Evolutionary conservation across 2,113 vertebrate species (phyloP), one percentile per base, ranked within the genome.

Genomic region (Elgaria multicarinata): DNA sequence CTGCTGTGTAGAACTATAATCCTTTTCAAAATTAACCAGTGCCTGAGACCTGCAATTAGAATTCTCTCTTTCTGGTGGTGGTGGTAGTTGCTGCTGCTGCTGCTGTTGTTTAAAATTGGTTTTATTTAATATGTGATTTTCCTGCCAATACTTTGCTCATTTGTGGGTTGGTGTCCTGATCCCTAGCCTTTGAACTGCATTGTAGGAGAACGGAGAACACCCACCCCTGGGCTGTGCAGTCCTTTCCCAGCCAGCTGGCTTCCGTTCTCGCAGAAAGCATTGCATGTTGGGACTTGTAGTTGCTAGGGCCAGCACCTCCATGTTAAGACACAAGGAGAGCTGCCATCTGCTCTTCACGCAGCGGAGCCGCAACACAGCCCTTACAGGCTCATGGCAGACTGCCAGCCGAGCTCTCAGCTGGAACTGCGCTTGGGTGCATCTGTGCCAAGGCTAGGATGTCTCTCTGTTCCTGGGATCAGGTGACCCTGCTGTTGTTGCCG

Each of bases 401-500:
- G 85, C 89, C 85, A 76, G 89, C 39, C 18, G 13, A 55, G 89
- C 79, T 66, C 66, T 86, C 53, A 75, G 55, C 85, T 90, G 77
- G 77, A 83, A 80, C 76, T 50, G 75, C 20, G 75, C 86, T 87
- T 78, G 81, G 72, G 46, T 89, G 82, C n/a, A 39, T 84, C 62
- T 84, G 88, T 84, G 81, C 72, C 88, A 83, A 67, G 69, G 71
- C 77, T 33, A 50, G 83, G 77, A 33, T 67, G 42, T 75, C 58
- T 66, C 69, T 14, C 46, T 26, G 42, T 69, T 76, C n/a, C 71
- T n/a, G 28, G 85, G 85, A 83, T 90, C 89, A 77, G 71, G 89
- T 90, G 78, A 87, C 71, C 36, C 50, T 39, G 71, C 50, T 42
- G 36, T 36, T 62, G 12, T 53, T 83, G 77, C 42, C 55, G n/a